Conservation (phyloP, 1,140 invertebrate genomes). For the Eumeta japonica region DNA sequence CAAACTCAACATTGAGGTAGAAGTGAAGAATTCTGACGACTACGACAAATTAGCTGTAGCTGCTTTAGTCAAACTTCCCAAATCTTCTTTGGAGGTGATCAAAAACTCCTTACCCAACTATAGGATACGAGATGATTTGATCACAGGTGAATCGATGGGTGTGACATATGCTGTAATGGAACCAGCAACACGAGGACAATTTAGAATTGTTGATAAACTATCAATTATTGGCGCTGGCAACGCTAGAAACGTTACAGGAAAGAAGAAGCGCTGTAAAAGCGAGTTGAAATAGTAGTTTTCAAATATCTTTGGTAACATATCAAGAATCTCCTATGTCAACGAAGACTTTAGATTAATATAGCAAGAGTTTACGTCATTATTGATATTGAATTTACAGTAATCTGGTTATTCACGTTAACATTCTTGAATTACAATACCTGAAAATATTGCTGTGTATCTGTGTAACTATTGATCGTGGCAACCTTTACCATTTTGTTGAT, state of each 20-base stretch:
- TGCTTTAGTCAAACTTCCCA: constrained; percentile 29
- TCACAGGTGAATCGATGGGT: constrained; percentile 36
- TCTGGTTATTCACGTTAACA: too few relatives aligned
- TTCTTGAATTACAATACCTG: too few relatives aligned
- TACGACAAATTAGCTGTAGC: constrained; percentile 42
- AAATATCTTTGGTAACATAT: constrained; percentile 5
- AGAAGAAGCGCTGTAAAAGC: constrained; percentile 25
- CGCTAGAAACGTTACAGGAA: constrained; percentile 23
- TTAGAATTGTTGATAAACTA: constrained; percentile 34
- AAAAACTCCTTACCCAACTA: constrained; percentile 36
- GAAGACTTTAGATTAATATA: too few relatives aligned
- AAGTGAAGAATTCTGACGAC: constrained; percentile 37
- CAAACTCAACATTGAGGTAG: constrained; percentile 33
- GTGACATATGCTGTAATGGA: constrained; percentile 34
- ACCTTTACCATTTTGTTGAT: too few relatives aligned
- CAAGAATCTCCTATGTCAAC: too few relatives aligned
- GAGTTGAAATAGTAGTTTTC: constrained; percentile 16
- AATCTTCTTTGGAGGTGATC: constrained; percentile 28
- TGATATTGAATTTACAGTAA: too few relatives aligned
- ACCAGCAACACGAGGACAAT: constrained; percentile 33
- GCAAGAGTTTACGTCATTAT: too few relatives aligned
- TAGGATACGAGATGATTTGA: constrained; percentile 24
- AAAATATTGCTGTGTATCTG: too few relatives aligned
- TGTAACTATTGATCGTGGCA: too few relatives aligned
- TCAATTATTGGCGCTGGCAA: constrained; percentile 24